A percentile compares a stretch with the other conserved stretches of the same genome.
Conservation (phyloP, 2,888 invertebrate species). For the Gymnoscelis rufifasciata region DNA sequence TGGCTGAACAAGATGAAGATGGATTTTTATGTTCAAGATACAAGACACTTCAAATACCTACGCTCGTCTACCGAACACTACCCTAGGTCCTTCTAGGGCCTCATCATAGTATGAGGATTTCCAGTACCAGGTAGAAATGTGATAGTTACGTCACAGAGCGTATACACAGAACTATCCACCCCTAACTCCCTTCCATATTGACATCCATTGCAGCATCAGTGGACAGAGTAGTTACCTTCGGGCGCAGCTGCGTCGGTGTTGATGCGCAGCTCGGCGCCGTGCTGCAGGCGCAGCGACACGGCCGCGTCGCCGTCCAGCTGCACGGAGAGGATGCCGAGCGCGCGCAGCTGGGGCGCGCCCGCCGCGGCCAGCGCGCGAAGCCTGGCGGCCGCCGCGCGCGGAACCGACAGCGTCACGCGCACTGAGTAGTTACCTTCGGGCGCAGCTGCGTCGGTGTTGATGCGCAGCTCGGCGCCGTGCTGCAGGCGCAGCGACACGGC, state of each 20-base stretch:
- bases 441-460: conserved; percentile 49
- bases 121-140: too few relatives aligned
- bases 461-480: conserved; percentile 66
- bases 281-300: conserved; percentile 82
- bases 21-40: too few relatives aligned
- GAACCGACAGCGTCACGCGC: too few relatives aligned
- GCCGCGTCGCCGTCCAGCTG: conserved; percentile 95
- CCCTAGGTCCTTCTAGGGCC: too few relatives aligned
- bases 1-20: too few relatives aligned
- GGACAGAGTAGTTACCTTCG: conserved; percentile 12
- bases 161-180: too few relatives aligned
- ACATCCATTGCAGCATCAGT: too few relatives aligned
- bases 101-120: too few relatives aligned
- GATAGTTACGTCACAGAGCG: too few relatives aligned
- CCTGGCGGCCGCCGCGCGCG: neutral
- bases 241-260: conserved; percentile 44
- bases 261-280: conserved; percentile 66
- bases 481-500: conserved; percentile 84
- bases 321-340: conserved; percentile 94
- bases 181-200: too few relatives aligned
- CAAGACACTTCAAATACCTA: too few relatives aligned
- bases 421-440: conserved; percentile 14
- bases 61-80: too few relatives aligned
- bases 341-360: conserved; percentile 90
- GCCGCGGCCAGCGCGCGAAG: conserved; percentile 77